Conservation (phyloP, 1,140 invertebrate species). For the Trinorchestia longiramus region DNA sequence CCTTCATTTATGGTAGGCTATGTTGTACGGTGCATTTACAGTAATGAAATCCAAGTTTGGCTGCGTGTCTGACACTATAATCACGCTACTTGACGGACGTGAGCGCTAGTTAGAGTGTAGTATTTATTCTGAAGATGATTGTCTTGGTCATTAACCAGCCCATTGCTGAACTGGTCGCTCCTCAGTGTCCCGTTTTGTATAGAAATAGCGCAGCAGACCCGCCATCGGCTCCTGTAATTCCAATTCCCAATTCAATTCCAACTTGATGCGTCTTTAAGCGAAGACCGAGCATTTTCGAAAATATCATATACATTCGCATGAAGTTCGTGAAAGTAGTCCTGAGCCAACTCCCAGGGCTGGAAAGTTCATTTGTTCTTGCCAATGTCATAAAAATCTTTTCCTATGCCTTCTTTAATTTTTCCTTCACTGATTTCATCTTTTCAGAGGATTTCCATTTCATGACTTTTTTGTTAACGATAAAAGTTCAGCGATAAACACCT, state of each 20-base stretch:
- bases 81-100: not conserved
- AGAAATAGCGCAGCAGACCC: not conserved
- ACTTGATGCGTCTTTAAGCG: slow-evolving; percentile 49
- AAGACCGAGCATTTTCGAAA: slow-evolving; percentile 12
- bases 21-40: not conserved
- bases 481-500: slow-evolving; percentile 49
- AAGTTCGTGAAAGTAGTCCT: slow-evolving; percentile 7
- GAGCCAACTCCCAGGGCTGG: not conserved
- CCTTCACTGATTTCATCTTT: slow-evolving; percentile 39
- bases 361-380: slow-evolving; percentile 43
- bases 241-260: slow-evolving; percentile 52
- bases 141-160: not conserved
- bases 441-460: slow-evolving; percentile 37
- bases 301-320: slow-evolving; percentile 32
- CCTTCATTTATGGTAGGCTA: not conserved
- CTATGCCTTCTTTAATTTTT: slow-evolving; percentile 27
- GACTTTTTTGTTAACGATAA: slow-evolving; percentile 46
- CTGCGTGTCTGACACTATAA: not conserved
- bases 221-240: not conserved
- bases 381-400: slow-evolving; percentile 44
- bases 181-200: slow-evolving; percentile 6
- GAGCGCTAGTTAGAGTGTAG: not conserved
- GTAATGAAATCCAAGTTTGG: not conserved
- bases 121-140: not conserved
- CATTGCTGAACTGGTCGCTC: not conserved